Conservation (phyloP, 2,888 invertebrate species). For the Tridacna crocea region DNA sequence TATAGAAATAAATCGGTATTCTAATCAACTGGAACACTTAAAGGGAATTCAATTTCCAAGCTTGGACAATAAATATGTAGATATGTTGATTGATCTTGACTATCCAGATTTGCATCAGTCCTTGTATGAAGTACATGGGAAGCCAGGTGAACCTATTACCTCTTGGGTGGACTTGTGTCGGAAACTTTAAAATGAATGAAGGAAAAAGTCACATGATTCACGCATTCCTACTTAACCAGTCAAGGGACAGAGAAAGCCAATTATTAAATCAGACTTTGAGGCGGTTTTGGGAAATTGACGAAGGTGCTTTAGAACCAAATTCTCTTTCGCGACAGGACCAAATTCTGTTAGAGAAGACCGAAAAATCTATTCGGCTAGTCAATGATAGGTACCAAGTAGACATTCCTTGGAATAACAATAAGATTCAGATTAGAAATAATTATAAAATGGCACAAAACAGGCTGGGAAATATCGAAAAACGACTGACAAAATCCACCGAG, state of each 20-base stretch:
- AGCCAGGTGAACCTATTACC: conserved; percentile 36
- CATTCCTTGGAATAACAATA: conserved; percentile 4
- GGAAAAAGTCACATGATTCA: background rate
- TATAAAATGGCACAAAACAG: background rate
- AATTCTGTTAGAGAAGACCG: background rate
- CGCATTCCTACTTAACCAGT: conserved; percentile 13
- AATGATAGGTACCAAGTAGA: background rate
- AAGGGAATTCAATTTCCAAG: conserved; percentile 48
- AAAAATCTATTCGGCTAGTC: background rate
- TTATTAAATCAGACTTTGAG: background rate
- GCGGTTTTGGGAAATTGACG: background rate
- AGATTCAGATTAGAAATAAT: background rate
- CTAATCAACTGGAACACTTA: conserved; percentile 38
- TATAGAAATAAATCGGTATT: conserved; percentile 39
- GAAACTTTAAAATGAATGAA: conserved; percentile 11
- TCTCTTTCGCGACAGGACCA: background rate
- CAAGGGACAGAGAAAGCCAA: background rate
- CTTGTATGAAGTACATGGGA: conserved; percentile 42
- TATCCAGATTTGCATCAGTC: conserved; percentile 44
- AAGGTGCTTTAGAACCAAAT: background rate
- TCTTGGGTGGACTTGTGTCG: background rate
- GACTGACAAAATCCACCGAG: conserved; percentile 33
- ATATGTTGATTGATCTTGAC: conserved; percentile 52
- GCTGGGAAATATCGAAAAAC: background rate
- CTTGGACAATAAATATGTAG: conserved; percentile 16